Evolutionary conservation across 2,888 invertebrate species (phyloP).

Genomic region (Aphidius colemani): DNA sequence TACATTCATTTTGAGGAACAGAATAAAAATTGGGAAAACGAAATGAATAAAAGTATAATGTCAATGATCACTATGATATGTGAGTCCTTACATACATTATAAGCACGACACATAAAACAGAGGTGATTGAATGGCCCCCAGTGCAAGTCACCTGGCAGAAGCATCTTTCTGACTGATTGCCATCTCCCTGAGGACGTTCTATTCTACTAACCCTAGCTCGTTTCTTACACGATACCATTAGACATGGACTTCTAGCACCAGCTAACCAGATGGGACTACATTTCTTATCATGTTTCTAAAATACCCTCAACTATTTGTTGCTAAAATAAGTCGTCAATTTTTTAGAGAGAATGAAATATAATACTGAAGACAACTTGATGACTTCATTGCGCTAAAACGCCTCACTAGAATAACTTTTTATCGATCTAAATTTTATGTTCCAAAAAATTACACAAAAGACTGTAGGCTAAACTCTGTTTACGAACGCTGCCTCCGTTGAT

Average conservation of each 20-base stretch:
- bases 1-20: neutral
- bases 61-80: neutral
- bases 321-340: no score
- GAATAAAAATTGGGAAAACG: no score
- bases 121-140: constrained; percentile 56
- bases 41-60: no score
- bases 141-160: constrained; percentile 51
- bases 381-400: neutral
- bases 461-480: constrained; percentile 42
- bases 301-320: no score
- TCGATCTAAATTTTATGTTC: neutral
- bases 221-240: constrained; percentile 25
- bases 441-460: constrained; percentile 20
- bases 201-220: constrained; percentile 17
- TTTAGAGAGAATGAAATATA: no score
- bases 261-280: no score
- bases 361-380: no score
- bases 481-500: constrained; percentile 47
- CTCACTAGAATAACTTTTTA: neutral
- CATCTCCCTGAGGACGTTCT: constrained; percentile 48
- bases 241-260: neutral
- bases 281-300: no score
- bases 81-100: constrained; percentile 4
- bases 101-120: constrained; percentile 19
- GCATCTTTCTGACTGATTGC: constrained; percentile 55